Base-by-base conservation (phyloP, 2,797 vertebrate species). In the Acrossocheilus fasciatus region DNA sequence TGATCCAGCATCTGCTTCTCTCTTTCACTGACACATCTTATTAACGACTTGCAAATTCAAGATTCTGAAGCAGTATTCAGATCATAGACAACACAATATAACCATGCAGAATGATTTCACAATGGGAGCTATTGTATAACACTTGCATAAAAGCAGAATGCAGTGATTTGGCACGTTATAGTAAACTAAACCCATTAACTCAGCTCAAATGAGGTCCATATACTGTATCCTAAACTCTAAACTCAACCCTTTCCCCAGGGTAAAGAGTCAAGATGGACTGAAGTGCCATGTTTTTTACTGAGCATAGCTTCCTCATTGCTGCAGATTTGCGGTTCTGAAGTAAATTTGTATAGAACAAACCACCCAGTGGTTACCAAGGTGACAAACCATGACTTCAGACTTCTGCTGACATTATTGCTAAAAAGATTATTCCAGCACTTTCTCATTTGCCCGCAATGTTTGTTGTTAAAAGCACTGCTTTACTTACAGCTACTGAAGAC, bases 231-330 rank as follows among this genome's bases (percentile, higher is more conserved):
- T 78, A 54, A 69, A 57, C 62, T 64, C n/a, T 57, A 62, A 80
- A 80, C 76, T 72, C 68, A 85, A 57, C 66, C 76, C 39, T 80
- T 80, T 80, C 52, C 50, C 41, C 36, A 70, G 66, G 76, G 39
- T 39, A 79, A 79, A 9, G 12, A 47, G 70, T 64, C 70, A 64
- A 14, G 30, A 34, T 23, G 10, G 10, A 26, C 41, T 64, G 14
- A 76, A 84, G 23, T 14, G 3, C 47, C 34, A 4, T 34, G 34
- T 47, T 57, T 30, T 85, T 69, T 18, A n/a, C 45, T 41, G 17
- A 78, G 45, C 17, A 6, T 3, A 64, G 64, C 17, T 75, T 70
- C 83, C 75, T 79, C 50, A 45, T 43, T 34, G 47, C 36, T 34
- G 11, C 14, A 59, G 17, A 78, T 85, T 45, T 70, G 64, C 50